Conservation (phyloP, 92 coral and sea anemone genomes). For the Scolanthus callimorphus region DNA sequence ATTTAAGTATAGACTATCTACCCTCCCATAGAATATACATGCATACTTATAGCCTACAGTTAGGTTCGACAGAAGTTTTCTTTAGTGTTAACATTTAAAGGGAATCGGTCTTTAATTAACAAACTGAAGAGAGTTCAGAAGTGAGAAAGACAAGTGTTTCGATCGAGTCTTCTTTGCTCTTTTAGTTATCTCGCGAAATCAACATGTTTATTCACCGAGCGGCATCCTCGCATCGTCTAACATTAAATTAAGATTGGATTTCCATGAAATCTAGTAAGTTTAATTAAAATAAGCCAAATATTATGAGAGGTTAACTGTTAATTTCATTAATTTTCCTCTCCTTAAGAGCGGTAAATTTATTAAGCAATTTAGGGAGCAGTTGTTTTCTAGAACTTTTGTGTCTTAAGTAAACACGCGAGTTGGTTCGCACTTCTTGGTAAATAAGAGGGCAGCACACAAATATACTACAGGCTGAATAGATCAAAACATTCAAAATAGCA, state of each 20-base stretch:
- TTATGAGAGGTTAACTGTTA: neutral
- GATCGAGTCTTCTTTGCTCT: neutral
- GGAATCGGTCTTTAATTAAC: neutral
- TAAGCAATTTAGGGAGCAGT: neutral
- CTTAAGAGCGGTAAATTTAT: slow-evolving; percentile 1
- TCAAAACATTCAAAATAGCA: no score
- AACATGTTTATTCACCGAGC: neutral
- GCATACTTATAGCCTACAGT: no score
- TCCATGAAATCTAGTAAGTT: neutral
- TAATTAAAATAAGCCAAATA: slow-evolving; percentile 1
- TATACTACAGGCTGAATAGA: no score
- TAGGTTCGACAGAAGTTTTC: neutral
- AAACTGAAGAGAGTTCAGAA: no score
- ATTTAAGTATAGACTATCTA: no score
- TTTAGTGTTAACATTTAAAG: neutral
- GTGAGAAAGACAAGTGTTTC: neutral
- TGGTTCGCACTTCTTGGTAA: slow-evolving; percentile 3
- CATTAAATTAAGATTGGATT: neutral
- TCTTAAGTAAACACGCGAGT: neutral
- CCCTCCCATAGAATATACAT: no score
- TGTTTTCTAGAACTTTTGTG: slow-evolving; percentile 7
- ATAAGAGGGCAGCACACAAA: neutral
- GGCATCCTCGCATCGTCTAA: neutral
- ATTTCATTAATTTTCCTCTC: slow-evolving; percentile 1
- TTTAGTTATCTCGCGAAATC: no score